These are phyloP conservation scores for Anser brachyrhynchus DNA, from an alignment of 2,113 vertebrate species.

Conservation along the genomic window DNA sequence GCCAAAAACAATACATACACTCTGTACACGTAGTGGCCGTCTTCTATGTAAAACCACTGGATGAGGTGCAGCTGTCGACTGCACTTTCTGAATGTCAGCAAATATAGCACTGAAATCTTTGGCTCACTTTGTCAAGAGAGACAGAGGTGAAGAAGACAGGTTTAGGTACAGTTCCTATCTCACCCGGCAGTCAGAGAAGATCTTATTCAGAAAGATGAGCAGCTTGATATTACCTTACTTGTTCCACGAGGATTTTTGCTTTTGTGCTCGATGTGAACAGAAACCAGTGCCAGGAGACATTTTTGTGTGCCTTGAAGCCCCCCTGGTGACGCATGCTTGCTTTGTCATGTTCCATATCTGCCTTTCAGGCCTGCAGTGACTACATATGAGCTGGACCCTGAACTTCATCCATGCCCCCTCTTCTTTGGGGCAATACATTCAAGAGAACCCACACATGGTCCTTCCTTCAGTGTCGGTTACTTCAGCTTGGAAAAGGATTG, in stretches of 20 bases:
- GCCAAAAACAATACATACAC: not conserved
- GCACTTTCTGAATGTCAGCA: not conserved
- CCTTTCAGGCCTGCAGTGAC: no score
- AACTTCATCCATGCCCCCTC: no score
- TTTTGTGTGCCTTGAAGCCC: no score
- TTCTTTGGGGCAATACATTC: no score
- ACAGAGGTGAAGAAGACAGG: not conserved
- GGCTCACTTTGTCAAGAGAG: not conserved
- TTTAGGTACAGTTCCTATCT: not conserved
- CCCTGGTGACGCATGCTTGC: no score
- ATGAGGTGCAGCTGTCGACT: not conserved
- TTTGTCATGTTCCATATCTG: no score
- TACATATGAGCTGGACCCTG: no score
- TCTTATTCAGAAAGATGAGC: not conserved
- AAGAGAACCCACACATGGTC: no score
- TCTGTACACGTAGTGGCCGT: not conserved
- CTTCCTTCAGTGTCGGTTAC: no score
- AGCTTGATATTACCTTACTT: not conserved
- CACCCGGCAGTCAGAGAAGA: not conserved
- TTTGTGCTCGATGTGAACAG: not conserved
- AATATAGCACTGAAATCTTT: not conserved
- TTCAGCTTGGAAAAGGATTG: no score
- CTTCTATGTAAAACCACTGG: not conserved
- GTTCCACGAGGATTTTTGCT: not conserved
- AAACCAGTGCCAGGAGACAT: not conserved